phyloP scores from a whole-genome alignment of 1,140 invertebrate species.

The Aphaenogaster ashmeadi region DNA sequence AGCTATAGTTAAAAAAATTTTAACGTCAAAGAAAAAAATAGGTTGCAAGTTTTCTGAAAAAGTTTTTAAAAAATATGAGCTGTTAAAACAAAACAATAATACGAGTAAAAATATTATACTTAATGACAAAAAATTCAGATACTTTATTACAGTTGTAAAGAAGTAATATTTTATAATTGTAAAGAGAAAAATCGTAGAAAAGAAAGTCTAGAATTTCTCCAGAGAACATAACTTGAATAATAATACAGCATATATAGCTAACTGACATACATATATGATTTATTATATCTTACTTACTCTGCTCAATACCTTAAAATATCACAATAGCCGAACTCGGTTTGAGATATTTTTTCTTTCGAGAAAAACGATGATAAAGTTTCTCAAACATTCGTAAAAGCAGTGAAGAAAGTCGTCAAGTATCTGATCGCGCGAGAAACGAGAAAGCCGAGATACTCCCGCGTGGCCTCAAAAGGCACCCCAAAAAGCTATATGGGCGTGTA shows the following conservation, averaged over 20 bases:
- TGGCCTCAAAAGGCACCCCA: slow-evolving; percentile 60
- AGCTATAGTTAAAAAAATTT: not conserved
- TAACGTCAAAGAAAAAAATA: not conserved
- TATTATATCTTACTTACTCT: not conserved
- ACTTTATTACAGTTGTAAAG: not conserved
- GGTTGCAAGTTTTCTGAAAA: not conserved
- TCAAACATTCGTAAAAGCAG: slow-evolving; percentile 35
- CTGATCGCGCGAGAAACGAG: slow-evolving; percentile 65
- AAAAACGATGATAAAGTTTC: not conserved
- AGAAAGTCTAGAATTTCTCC: not conserved
- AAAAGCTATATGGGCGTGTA: slow-evolving; percentile 70
- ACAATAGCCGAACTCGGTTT: not conserved
- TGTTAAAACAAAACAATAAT: not conserved
- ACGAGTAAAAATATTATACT: not conserved
- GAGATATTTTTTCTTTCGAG: not conserved
- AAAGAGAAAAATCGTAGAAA: not conserved
- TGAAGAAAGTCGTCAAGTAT: slow-evolving; percentile 68
- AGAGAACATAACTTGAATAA: not conserved
- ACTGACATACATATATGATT: not conserved
- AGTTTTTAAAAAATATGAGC: not conserved
- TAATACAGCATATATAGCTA: not conserved
- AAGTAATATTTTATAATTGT: not conserved
- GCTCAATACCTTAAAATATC: not conserved
- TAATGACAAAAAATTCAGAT: not conserved
- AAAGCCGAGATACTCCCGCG: slow-evolving; percentile 60